Evolutionary conservation across 2,113 vertebrate genomes (phyloP).

Genomic region (Martes martes): DNA sequence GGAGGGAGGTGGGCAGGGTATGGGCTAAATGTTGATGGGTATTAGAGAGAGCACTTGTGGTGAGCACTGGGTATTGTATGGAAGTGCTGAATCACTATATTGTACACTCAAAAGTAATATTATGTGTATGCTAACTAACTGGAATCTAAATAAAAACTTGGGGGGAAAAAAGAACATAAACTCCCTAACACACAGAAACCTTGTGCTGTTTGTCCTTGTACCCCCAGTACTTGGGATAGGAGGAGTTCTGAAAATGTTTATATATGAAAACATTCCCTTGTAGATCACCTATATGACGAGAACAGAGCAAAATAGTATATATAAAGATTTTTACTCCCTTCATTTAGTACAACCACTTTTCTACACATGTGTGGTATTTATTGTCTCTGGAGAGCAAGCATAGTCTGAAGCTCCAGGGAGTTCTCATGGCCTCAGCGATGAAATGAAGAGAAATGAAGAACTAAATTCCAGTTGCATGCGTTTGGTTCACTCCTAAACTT

Average conservation of each 20-base stretch:
- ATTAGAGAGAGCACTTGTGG: neutral
- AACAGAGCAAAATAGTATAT: neutral
- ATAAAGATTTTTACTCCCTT: neutral
- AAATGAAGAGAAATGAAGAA: neutral
- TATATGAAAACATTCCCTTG: neutral
- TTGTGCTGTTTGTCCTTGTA: neutral
- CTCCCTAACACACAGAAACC: neutral
- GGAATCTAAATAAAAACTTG: neutral
- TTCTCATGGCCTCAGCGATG: neutral
- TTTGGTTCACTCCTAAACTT: neutral
- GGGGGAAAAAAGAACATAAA: neutral
- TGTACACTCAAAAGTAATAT: neutral
- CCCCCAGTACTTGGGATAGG: neutral
- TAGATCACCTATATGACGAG: neutral
- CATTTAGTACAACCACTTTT: neutral
- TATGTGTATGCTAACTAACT: neutral
- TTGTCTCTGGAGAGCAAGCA: neutral
- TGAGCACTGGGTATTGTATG: neutral
- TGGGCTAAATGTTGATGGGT: neutral
- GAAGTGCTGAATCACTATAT: neutral
- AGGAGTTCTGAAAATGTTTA: neutral
- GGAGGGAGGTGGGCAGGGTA: neutral
- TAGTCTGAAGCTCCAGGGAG: neutral
- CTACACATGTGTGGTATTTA: neutral
- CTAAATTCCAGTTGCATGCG: neutral